Conservation (phyloP, 2,888 invertebrate genomes). For the Zootermopsis nevadensis region DNA sequence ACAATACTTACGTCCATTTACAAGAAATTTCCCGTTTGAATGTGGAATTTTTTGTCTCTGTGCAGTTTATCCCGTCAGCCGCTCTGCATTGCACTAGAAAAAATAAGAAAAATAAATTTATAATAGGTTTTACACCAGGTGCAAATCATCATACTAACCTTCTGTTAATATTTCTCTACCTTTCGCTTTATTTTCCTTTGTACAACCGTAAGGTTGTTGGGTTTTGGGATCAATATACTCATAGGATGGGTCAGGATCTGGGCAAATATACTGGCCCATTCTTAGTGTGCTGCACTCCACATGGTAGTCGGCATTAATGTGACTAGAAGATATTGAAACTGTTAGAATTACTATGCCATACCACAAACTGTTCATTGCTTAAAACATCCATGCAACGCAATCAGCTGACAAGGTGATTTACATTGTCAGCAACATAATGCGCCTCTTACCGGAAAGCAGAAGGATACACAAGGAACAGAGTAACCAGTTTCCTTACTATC, state of each 20-base stretch:
- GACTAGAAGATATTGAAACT: background rate
- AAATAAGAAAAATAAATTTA: constrained; percentile 26
- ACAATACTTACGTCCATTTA: constrained; percentile 89
- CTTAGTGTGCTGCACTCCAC: constrained; percentile 79
- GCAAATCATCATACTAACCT: no score
- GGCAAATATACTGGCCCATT: constrained; percentile 86
- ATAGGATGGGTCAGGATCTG: constrained; percentile 74
- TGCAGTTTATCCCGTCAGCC: constrained; percentile 84
- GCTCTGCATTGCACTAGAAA: constrained; percentile 82
- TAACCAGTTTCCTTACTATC: no score
- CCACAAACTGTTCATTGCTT: background rate
- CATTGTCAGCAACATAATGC: no score
- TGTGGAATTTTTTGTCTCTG: constrained; percentile 80
- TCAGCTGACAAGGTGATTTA: no score
- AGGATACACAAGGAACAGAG: no score
- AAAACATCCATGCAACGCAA: no score
- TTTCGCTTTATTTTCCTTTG: constrained; percentile 81
- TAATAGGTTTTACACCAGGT: no score
- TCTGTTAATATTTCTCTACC: constrained; percentile 64
- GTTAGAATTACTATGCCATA: background rate
- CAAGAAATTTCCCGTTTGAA: constrained; percentile 88
- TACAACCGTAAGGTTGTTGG: constrained; percentile 87
- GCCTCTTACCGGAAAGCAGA: no score
- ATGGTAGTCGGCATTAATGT: background rate
- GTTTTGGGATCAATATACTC: constrained; percentile 86